Evolutionary conservation across 1,140 invertebrate species (phyloP), one percentile per base, ranked within the genome.

Genomic region (Eurosta solidaginis): DNA sequence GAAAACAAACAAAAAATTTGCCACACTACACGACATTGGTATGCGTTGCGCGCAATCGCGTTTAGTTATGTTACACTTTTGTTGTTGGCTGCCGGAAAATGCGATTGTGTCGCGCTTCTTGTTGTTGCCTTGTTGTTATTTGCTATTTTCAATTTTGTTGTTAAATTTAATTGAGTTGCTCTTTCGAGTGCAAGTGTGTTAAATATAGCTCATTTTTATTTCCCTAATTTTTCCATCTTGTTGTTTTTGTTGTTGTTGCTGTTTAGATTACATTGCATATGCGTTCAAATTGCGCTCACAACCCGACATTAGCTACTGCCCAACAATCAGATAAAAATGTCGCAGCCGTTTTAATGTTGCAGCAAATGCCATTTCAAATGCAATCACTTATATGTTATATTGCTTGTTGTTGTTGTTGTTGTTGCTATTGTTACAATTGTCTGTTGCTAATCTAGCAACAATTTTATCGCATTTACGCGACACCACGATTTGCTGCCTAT

Each of bases 131-230:
- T 54, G 20, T 40, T 20, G 29, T 59, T 59, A n/a, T 68, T 22
- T 17, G 7, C 33, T 22, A 22, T 68, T 68, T 68, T 68, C 59
- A 68, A 68, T 68, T 68, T 68, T 68, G 36, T 40, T 68, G n/a
- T n/a, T 68, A 40, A 68, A 68, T 68, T 68, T 68, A 68, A 68
- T 68, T 68, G 59, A 68, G 59, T 68, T 68, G 59, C 59, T 40
- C 59, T 68, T 40, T 68, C 59, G 59, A 33, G 33, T 36, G 59
- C 59, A 42, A 42, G 33, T 68, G 33, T 40, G 59, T 20, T 68
- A 68, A 68, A 68, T 68, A 20, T 22, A 68, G 17, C 7, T 36
- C 22, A 6, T 59, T 68, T 68, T 40, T 20, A 40, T 59, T 59
- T 40, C 9, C 33, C 6, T 68, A 20, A 20, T 63, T 3, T 52